Base-by-base conservation (phyloP, 2,113 vertebrate genomes). In the Mirounga angustirostris region DNA sequence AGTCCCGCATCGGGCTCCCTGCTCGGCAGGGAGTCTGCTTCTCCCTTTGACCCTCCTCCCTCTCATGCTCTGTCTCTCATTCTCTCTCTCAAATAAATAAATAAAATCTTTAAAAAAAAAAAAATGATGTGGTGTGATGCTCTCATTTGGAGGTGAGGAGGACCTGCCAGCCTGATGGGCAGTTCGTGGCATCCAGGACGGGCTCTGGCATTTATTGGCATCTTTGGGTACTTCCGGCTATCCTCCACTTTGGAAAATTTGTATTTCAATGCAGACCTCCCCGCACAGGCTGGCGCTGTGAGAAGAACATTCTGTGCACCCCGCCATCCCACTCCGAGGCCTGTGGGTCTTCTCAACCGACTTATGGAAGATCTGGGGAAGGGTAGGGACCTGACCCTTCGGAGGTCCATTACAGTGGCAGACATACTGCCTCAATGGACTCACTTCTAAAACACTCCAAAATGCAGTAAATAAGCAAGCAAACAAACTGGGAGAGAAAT, bases 241-340 rank as follows among this genome's bases (percentile, higher is more conserved):
- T 2, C 8, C 36, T 15, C 46, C 12, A 1, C 24, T 30, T 46
- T n/a, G 14, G 12, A 56, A 36, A 58, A 22, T 7, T 18, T 4
- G 0, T 28, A 0, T 33, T 61, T 85, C 26, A 54, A 4, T 1
- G 3, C 2, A 16, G 26, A 43, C 12, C 0, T 21, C 19, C 0
- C 16, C 59, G 11, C 33, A 14, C 7, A 24, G 30, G 43, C 52
- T n/a, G 46, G 13, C 8, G 59, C 18, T 24, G 1, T 12, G 21
- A 21, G 67, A 52, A 28, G 36, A 67, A 4, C 19, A 1, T 46
- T 12, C 43, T 26, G 1, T 13, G 3, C 26, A 3, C 22, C 43
- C 2, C 0, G 18, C 67, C 24, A 4, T 18, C 59, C 46, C 24
- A 1, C 0, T 28, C 65, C 5, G 63, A 59, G 18, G 58, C 46